Percentiles rank a stretch among this genome's conserved stretches.
Evolutionary conservation across 2,888 invertebrate genomes (phyloP).

Genomic region (Oscheius sp.): DNA sequence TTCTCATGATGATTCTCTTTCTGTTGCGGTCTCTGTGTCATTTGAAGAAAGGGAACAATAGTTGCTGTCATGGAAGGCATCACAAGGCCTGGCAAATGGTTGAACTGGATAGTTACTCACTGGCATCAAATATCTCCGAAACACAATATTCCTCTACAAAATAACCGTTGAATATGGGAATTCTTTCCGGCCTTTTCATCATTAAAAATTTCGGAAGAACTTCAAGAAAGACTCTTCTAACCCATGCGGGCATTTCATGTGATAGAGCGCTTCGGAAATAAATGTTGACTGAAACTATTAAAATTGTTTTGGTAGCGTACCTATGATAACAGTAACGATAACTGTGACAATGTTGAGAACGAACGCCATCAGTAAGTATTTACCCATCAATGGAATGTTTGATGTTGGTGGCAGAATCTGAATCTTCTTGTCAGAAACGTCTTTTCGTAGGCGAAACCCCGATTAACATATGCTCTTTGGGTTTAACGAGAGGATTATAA

Average conservation of each 20-base stretch:
- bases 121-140: conserved; percentile 66
- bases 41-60: conserved; percentile 65
- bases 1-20: conserved; percentile 52
- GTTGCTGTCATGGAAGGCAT: conserved; percentile 69
- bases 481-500: not conserved
- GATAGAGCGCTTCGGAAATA: conserved; percentile 97
- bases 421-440: no score
- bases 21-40: conserved; percentile 38
- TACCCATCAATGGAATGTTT: conserved; percentile 94
- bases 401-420: conserved; percentile 95
- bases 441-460: not conserved
- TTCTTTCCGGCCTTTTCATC: conserved; percentile 84
- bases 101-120: conserved; percentile 37
- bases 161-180: conserved; percentile 63
- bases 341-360: conserved; percentile 99
- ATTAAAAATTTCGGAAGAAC: conserved; percentile 79
- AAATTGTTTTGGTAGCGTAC: no score
- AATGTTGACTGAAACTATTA: no score
- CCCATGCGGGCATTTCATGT: conserved; percentile 97
- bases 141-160: conserved; percentile 68
- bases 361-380: conserved; percentile 98
- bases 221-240: conserved; percentile 87
- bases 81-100: conserved; percentile 52
- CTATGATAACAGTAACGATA: conserved; percentile 74
- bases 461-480: conserved; percentile 9